A percentile compares a stretch with the other conserved stretches of the same genome.
phyloP scores from a whole-genome alignment of 1,140 invertebrate genomes.

The Drosophila arawakana region DNA sequence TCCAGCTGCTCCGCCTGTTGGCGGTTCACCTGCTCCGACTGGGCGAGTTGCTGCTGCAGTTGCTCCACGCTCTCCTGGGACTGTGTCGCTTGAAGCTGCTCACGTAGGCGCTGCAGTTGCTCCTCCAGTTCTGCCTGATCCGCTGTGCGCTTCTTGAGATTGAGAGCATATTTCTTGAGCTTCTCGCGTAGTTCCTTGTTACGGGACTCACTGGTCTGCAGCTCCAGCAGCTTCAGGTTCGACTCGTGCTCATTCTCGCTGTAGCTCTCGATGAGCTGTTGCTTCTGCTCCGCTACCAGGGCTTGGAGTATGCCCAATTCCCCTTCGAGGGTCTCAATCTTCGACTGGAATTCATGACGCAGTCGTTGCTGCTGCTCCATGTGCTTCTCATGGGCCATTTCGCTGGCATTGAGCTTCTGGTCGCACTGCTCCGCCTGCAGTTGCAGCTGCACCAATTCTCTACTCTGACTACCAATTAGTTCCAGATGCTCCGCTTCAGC shows the following conservation, averaged over 20 bases:
- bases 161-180: slow-evolving; percentile 90
- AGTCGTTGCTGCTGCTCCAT: slow-evolving; percentile 69
- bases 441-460: slow-evolving; percentile 51
- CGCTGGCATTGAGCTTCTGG: slow-evolving; percentile 59
- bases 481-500: slow-evolving; percentile 47
- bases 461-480: slow-evolving; percentile 39
- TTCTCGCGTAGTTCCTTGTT: slow-evolving; percentile 87
- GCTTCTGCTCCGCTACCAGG: slow-evolving; percentile 76
- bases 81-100: slow-evolving; percentile 35
- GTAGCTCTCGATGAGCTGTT: slow-evolving; percentile 77
- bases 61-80: slow-evolving; percentile 18
- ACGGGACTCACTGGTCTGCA: slow-evolving; percentile 82
- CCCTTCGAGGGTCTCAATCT: slow-evolving; percentile 63
- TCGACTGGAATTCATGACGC: slow-evolving; percentile 61
- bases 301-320: slow-evolving; percentile 75
- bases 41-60: background rate
- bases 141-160: slow-evolving; percentile 89
- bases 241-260: slow-evolving; percentile 71
- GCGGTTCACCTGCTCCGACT: slow-evolving; percentile 5
- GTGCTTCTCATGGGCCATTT: slow-evolving; percentile 74
- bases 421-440: slow-evolving; percentile 70
- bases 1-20: slow-evolving; percentile 6
- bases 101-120: slow-evolving; percentile 37
- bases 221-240: slow-evolving; percentile 86
- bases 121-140: slow-evolving; percentile 88